phyloP scores from a whole-genome alignment of 2,113 vertebrate species.

The Indicator indicator region DNA sequence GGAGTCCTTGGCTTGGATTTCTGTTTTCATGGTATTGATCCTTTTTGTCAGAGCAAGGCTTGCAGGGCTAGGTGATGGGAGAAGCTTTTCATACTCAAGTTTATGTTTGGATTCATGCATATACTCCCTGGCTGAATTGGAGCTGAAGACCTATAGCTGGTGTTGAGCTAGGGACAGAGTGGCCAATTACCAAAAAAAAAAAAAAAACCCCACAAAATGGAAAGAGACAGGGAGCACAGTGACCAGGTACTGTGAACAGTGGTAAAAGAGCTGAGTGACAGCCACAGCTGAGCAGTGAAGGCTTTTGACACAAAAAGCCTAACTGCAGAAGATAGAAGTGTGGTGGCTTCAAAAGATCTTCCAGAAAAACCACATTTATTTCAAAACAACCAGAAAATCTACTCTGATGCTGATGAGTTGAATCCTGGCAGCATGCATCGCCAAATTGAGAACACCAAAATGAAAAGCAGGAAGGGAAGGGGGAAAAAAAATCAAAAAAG shows the following conservation, averaged over 20 bases:
- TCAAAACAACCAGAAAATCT: neutral
- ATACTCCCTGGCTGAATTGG: neutral
- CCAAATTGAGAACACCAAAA: neutral
- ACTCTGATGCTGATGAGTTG: neutral
- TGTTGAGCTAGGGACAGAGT: neutral
- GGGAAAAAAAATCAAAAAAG: neutral
- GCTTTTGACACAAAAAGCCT: neutral
- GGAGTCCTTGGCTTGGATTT: neutral
- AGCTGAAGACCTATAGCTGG: neutral
- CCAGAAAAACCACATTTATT: neutral
- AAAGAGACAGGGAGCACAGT: neutral
- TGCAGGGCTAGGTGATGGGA: neutral
- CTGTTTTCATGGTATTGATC: neutral
- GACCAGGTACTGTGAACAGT: neutral
- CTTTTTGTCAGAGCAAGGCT: neutral
- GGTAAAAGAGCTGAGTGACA: neutral
- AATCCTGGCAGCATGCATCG: neutral
- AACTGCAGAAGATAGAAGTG: neutral
- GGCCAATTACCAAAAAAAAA: neutral
- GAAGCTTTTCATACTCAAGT: neutral
- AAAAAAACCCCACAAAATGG: neutral
- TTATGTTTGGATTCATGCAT: neutral
- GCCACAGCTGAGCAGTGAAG: neutral
- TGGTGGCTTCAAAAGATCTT: neutral
- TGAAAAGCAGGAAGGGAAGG: neutral